phyloP scores from a whole-genome alignment of 2,888 invertebrate genomes.

The Aproaerema taeniolella region DNA sequence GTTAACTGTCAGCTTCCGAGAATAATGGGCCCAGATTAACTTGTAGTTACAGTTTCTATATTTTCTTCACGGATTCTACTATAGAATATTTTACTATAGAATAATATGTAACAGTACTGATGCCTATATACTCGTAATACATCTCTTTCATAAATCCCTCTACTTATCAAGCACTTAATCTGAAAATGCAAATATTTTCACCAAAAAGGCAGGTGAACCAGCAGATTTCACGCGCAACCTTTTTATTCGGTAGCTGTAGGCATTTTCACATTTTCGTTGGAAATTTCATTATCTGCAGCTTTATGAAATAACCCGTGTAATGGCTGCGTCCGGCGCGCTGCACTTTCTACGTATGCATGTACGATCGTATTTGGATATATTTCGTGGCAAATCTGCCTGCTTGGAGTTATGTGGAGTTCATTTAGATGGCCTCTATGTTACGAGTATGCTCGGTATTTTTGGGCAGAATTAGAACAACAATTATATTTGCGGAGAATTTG shows the following conservation, averaged over 20 bases:
- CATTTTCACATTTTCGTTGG: constrained; percentile 26
- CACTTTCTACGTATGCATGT: constrained; percentile 2
- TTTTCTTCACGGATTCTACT: background rate
- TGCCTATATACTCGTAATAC: background rate
- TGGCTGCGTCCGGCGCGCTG: constrained; percentile 7
- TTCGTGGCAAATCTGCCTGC: no score
- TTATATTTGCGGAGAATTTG: no score
- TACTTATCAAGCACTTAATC: background rate
- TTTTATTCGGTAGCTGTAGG: constrained; percentile 9
- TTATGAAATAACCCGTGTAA: constrained; percentile 21
- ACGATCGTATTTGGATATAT: no score
- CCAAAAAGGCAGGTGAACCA: background rate
- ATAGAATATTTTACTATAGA: background rate
- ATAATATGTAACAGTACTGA: background rate
- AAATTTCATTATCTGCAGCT: constrained; percentile 60
- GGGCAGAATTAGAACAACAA: no score
- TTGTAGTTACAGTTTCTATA: background rate
- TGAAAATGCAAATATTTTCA: background rate
- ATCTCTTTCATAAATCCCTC: background rate
- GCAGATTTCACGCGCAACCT: constrained; percentile 1
- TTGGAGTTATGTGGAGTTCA: no score
- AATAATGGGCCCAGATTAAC: constrained; percentile 8
- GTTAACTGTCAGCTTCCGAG: constrained; percentile 3
- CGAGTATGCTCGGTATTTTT: no score
- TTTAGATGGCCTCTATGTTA: no score